Base-by-base conservation (phyloP, 1,140 invertebrate genomes). In the Cardiocondyla obscurior region DNA sequence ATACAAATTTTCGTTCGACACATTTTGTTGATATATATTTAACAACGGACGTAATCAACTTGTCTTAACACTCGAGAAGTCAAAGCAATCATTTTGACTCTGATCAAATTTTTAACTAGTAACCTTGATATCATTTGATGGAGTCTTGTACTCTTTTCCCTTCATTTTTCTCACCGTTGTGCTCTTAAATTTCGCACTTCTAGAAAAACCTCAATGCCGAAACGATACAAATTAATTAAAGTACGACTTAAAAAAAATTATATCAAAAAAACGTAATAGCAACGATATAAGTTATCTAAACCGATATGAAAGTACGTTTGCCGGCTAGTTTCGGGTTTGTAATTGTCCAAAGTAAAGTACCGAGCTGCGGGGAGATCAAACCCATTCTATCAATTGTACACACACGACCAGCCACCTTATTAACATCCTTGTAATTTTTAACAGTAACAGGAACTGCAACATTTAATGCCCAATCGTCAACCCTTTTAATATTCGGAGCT, bases 1-100 rank as follows among this genome's bases (percentile, higher is more conserved):
- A 55, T 79, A 79, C 74, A 79, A 79, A 79, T 69, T 79, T n/a
- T 79, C 51, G 33, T 79, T 79, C 74, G 74, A 79, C 74, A 79
- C 74, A 79, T 39, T 79, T 79, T 79, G 62, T 69, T 79, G 62
- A 67, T 79, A 67, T 25, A 77, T 69, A 69, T 79, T 79, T 53
- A 79, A 79, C 74, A 79, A 79, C 74, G 74, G 74, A 79, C 74
- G 74, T 79, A 79, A 79, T 79, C 74, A 79, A 77, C 74, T 53
- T 79, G 62, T 67, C 74, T 79, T 69, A 79, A 79, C 60, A 65
- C 62, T 79, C 25, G 46, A 79, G 22, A 79, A 62, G 33, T 82
- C 70, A 51, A 62, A 60, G 53, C 30, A 30, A 72, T 73, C 28
- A 73, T 82, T 60, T 82, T 60, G 36, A 49, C 36, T 3, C 16